phyloP scores from a whole-genome alignment of 2,888 invertebrate species.

The Zelleria hepariella region DNA sequence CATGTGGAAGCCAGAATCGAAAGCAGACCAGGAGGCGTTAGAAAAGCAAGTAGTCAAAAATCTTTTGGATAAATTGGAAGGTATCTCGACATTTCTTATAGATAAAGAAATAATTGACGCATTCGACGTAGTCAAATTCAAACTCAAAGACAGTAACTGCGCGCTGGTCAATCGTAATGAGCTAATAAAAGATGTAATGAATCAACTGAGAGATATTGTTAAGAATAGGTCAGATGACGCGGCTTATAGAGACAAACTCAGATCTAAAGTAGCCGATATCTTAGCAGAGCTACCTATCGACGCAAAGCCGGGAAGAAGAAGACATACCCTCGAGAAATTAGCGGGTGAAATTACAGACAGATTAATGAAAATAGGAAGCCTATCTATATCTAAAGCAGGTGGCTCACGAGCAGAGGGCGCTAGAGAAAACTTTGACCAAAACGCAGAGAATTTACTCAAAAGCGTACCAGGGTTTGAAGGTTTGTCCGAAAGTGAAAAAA shows the following conservation, averaged over 20 bases:
- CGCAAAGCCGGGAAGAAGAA: not conserved
- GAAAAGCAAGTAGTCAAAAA: not conserved
- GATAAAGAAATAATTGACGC: not conserved
- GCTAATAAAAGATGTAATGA: not conserved
- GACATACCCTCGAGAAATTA: not conserved
- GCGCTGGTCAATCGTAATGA: not conserved
- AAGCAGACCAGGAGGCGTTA: not conserved
- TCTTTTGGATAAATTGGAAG: not conserved
- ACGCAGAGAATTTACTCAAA: not conserved
- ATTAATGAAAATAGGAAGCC: not conserved
- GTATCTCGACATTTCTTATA: not conserved
- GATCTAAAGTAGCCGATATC: not conserved
- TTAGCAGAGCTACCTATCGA: not conserved
- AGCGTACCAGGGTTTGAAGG: not conserved
- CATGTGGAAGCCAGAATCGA: constrained; percentile 28
- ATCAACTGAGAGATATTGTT: not conserved
- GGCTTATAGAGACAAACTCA: not conserved
- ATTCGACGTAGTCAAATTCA: not conserved
- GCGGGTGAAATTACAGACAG: not conserved
- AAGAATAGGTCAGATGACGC: not conserved
- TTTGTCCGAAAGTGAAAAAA: not conserved
- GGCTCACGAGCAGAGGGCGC: not conserved
- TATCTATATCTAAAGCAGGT: not conserved
- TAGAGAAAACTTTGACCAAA: not conserved
- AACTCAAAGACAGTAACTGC: not conserved